Conservation (phyloP, 2,113 vertebrate genomes). For the Hiodon alosoides region DNA sequence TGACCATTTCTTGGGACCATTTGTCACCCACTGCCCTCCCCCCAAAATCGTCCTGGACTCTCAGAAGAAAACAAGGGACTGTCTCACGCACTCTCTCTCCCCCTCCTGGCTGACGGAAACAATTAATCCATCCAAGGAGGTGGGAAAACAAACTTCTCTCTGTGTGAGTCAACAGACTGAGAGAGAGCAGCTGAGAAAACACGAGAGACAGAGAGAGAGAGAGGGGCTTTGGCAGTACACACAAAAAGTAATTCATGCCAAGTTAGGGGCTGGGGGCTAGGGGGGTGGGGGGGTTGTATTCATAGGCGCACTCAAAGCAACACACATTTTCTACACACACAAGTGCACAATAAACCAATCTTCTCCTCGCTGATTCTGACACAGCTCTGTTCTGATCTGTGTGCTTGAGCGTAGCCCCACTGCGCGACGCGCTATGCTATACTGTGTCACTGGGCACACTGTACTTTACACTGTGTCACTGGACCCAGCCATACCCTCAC, state of each 20-base stretch:
- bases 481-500: too few species aligned
- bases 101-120: constrained; percentile 27
- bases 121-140: constrained; percentile 31
- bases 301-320: neutral
- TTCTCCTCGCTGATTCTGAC: neutral
- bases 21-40: neutral
- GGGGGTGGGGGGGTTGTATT: constrained; percentile 13
- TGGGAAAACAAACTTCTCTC: constrained; percentile 33
- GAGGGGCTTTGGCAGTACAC: neutral
- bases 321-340: neutral
- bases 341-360: constrained; percentile 5
- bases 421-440: too few species aligned
- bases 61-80: neutral
- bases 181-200: constrained; percentile 39
- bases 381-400: neutral
- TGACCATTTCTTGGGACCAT: neutral
- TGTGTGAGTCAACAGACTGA: constrained; percentile 32
- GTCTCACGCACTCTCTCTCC: constrained; percentile 17
- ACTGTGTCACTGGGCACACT: neutral
- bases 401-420: neutral
- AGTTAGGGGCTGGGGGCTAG: neutral
- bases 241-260: constrained; percentile 3
- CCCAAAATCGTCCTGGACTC: neutral
- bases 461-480: too few species aligned
- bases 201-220: constrained; percentile 15